These are phyloP conservation scores for Stenodema calcarata DNA, from an alignment of 2,888 invertebrate genomes.

Conservation along the genomic window DNA sequence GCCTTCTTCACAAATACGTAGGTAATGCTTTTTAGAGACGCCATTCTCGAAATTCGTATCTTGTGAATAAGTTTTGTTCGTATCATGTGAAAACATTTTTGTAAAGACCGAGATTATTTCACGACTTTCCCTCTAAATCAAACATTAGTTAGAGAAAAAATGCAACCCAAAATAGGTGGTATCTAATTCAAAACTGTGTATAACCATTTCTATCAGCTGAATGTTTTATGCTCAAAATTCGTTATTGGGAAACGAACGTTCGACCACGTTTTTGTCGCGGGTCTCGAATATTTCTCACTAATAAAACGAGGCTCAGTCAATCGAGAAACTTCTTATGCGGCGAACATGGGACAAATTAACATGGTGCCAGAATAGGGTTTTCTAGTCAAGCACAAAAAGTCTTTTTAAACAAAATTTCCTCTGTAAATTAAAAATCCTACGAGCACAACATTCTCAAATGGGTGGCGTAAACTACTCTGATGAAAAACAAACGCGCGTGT, in stretches of 20 bases:
- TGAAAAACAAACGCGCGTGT: not conserved
- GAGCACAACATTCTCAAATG: not conserved
- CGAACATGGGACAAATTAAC: not conserved
- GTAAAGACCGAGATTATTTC: not conserved
- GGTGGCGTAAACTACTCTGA: not conserved
- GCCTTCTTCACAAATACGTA: no score
- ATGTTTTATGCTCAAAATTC: not conserved
- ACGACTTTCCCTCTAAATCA: not conserved
- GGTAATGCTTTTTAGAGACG: no score
- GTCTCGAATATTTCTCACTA: not conserved
- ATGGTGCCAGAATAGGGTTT: not conserved
- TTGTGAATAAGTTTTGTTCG: no score
- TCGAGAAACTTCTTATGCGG: not conserved
- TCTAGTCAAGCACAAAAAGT: conserved; percentile 44
- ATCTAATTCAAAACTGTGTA: not conserved
- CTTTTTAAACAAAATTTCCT: not conserved
- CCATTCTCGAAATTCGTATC: no score
- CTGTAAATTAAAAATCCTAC: not conserved
- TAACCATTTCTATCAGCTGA: not conserved
- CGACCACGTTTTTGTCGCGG: not conserved
- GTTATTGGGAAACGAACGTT: not conserved
- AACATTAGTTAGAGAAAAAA: not conserved
- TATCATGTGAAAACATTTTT: not conserved
- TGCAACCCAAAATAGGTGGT: not conserved
- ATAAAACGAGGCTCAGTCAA: not conserved